Base-by-base conservation (phyloP, 2,888 invertebrate species). In the Torymus auratus region DNA sequence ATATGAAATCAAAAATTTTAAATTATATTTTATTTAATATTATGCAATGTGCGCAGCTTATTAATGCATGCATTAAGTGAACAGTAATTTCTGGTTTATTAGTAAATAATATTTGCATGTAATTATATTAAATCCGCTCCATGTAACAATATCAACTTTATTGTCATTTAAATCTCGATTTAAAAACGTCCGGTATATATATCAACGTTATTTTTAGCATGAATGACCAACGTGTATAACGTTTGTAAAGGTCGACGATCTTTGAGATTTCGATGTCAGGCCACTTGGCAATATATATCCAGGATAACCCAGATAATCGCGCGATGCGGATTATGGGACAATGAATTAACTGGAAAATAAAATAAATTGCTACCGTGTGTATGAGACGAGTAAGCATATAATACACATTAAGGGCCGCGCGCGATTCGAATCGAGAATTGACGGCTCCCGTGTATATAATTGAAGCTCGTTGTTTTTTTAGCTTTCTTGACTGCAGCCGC, bases 401-500 rank as follows among this genome's bases (percentile, higher is more conserved):
- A 28, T 28, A 28, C 7, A 28, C 28, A 28, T 4, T 28, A 28
- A 28, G 28, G 2, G 28, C 28, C 3, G 7, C 12, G 50, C 70
- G 56, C 74, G 65, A 65, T 71, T 70, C 56, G 70, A 64, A 70
- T 80, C 41, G 62, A 41, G 56, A 62, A 68, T 78, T 55, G 68
- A 72, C 69, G 55, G 62, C 58, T 53, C 15, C 12, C 78, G 80
- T 12, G 64, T 17, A 64, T 17, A 56, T 70, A 80, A 75, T 76
- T 79, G 78, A 71, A 70, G 65, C 82, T 85, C 56, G 62, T 70
- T 61, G 68, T 56, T 74, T 73, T 71, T 78, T 56, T 28, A 64
- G 15, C 58, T 81, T 80, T 58, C 28, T 15, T 11, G 76, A 72
- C 5, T 28, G 28, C 3, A 3, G 28, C 2, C 28, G 7, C 1